A percentile compares a stretch with the other conserved stretches of the same genome.
These are phyloP conservation scores for Whitmania pigra DNA, from an alignment of 1,140 invertebrate genomes.

Conservation along the genomic window DNA sequence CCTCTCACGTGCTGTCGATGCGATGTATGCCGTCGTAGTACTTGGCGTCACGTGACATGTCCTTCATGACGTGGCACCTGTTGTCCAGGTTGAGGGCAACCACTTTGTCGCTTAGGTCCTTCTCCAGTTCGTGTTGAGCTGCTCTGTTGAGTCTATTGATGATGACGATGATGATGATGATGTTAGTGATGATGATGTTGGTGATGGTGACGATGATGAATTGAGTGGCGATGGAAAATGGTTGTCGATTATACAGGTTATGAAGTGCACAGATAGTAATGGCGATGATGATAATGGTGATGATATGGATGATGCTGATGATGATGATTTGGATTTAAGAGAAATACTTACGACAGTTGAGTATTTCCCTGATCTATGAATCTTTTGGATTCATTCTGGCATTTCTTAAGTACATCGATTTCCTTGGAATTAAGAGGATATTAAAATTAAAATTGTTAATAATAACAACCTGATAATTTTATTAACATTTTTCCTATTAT, in stretches of 20 bases:
- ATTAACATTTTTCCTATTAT: too few species aligned
- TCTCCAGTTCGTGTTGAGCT: conserved; percentile 68
- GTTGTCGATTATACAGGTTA: too few species aligned
- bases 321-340: neutral
- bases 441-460: neutral
- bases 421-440: conserved; percentile 44
- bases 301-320: too few species aligned
- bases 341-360: conserved; percentile 44
- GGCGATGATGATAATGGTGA: too few species aligned
- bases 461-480: neutral
- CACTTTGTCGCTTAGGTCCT: conserved; percentile 76
- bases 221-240: neutral
- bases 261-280: too few species aligned
- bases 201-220: neutral
- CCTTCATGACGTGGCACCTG: conserved; percentile 65
- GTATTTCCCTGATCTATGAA: conserved; percentile 57
- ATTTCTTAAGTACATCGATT: conserved; percentile 62
- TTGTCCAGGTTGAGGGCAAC: conserved; percentile 71
- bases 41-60: conserved; percentile 69
- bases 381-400: conserved; percentile 59
- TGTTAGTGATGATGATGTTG: too few species aligned
- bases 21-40: conserved; percentile 81
- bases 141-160: conserved; percentile 38
- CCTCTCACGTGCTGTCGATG: conserved; percentile 63
- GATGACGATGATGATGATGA: neutral